A percentile compares a stretch with the other conserved stretches of the same genome.
These are phyloP conservation scores for Sthenelais limicola DNA, from an alignment of 2,888 invertebrate species.

Conservation along the genomic window DNA sequence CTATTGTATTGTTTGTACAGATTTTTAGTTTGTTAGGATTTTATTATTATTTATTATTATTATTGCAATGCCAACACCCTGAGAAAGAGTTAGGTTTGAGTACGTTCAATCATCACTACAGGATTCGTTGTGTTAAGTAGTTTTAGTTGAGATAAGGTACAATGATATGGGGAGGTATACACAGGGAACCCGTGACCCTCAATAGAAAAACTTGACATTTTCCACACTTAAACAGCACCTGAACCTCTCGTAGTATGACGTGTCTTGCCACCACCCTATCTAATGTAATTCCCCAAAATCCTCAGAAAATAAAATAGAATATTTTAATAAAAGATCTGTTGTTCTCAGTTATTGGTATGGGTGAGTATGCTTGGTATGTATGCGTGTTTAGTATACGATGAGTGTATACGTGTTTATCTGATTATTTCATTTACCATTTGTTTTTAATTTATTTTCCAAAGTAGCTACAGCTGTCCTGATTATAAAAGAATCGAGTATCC, in stretches of 20 bases:
- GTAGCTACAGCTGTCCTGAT: too few relatives aligned
- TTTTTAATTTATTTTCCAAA: too few relatives aligned
- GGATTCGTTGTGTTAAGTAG: too few relatives aligned
- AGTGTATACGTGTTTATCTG: too few relatives aligned
- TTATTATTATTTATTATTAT: too few relatives aligned
- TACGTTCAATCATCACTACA: too few relatives aligned
- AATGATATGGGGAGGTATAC: neutral
- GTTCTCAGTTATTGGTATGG: neutral
- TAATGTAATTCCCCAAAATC: conserved; percentile 23
- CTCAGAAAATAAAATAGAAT: conserved; percentile 33
- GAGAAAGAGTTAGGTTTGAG: too few relatives aligned
- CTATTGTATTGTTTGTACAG: too few relatives aligned
- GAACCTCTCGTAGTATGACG: conserved; percentile 23
- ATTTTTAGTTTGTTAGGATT: too few relatives aligned
- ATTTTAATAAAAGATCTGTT: conserved; percentile 27
- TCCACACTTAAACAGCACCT: conserved; percentile 24
- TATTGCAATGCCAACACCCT: too few relatives aligned
- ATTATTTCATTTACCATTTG: too few relatives aligned
- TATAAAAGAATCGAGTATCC: too few relatives aligned
- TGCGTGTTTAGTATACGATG: conserved; percentile 10
- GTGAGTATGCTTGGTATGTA: neutral
- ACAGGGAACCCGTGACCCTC: conserved; percentile 21
- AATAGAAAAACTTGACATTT: neutral
- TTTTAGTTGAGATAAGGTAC: conserved; percentile 6
- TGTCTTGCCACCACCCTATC: conserved; percentile 38